These are phyloP conservation scores for Alitta virens DNA, from an alignment of 2,888 invertebrate species.

Conservation along the genomic window DNA sequence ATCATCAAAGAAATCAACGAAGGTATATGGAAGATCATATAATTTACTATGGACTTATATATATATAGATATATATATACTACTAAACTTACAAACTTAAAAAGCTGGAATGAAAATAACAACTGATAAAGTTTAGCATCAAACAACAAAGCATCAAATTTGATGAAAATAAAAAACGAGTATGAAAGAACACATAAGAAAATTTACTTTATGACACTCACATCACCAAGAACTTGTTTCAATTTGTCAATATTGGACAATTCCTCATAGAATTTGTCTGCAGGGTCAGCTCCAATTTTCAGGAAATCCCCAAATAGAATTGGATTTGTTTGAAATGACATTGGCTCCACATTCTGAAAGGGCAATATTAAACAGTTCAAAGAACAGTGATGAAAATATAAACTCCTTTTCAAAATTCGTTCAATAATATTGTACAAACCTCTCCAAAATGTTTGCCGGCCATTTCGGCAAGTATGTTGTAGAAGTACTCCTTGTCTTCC, in stretches of 20 bases:
- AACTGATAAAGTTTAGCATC: no score
- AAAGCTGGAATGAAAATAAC: no score
- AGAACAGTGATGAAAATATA: no score
- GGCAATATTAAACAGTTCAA: no score
- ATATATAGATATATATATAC: no score
- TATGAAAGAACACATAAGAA: no score
- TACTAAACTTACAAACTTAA: no score
- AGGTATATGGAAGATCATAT: no score
- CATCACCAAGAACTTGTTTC: conserved; percentile 68
- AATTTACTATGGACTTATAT: background rate
- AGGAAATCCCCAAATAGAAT: conserved; percentile 84
- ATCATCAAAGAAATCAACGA: no score
- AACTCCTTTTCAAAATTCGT: no score
- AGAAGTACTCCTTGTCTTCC: conserved; percentile 56
- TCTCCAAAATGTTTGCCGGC: conserved; percentile 55
- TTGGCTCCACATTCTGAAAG: conserved; percentile 48
- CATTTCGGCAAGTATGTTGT: conserved; percentile 54
- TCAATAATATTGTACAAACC: conserved; percentile 33
- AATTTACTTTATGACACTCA: conserved; percentile 44
- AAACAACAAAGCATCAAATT: no score
- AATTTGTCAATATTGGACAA: conserved; percentile 73
- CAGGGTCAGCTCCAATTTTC: conserved; percentile 70
- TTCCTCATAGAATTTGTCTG: conserved; percentile 79
- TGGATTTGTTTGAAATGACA: conserved; percentile 47
- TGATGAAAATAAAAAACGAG: no score